Conservation (phyloP, 2,888 invertebrate genomes). For the Cataglyphis livida region DNA sequence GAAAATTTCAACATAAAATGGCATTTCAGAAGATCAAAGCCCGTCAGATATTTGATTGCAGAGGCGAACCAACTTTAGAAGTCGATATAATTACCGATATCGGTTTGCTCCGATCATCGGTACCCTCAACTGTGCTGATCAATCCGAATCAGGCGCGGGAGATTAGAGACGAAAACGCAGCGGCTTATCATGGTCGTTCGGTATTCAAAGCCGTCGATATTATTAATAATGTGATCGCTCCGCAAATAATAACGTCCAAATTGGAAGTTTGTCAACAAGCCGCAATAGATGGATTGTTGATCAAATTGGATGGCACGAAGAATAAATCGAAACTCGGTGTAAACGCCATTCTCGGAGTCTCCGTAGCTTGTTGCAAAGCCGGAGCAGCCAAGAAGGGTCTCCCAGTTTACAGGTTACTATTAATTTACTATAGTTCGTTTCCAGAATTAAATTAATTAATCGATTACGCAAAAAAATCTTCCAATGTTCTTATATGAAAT, state of each 20-base stretch:
- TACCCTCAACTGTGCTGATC: constrained; percentile 73
- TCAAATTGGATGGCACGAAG: constrained; percentile 79
- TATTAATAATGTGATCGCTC: constrained; percentile 82
- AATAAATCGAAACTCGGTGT: constrained; percentile 82
- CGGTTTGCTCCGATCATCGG: constrained; percentile 81
- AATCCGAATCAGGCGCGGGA: constrained; percentile 78
- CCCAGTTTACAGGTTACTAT: constrained; percentile 79
- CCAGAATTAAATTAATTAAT: not conserved
- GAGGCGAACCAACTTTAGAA: constrained; percentile 90
- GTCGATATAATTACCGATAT: constrained; percentile 82
- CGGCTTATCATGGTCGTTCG: constrained; percentile 77
- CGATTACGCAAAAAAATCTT: not conserved
- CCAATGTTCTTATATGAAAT: not conserved
- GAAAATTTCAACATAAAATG: constrained; percentile 82
- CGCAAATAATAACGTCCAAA: constrained; percentile 79
- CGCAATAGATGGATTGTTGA: constrained; percentile 80
- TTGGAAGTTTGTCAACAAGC: constrained; percentile 80
- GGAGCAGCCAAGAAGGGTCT: constrained; percentile 81
- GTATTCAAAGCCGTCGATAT: constrained; percentile 80
- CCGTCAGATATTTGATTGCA: constrained; percentile 90
- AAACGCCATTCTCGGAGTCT: constrained; percentile 80
- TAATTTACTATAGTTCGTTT: not conserved
- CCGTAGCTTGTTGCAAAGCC: constrained; percentile 82
- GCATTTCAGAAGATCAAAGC: constrained; percentile 88
- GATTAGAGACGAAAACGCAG: constrained; percentile 78